A percentile compares a stretch with the other conserved stretches of the same genome.
phyloP scores from a whole-genome alignment of 2,888 invertebrate species.

The Octonoba sinensis region DNA sequence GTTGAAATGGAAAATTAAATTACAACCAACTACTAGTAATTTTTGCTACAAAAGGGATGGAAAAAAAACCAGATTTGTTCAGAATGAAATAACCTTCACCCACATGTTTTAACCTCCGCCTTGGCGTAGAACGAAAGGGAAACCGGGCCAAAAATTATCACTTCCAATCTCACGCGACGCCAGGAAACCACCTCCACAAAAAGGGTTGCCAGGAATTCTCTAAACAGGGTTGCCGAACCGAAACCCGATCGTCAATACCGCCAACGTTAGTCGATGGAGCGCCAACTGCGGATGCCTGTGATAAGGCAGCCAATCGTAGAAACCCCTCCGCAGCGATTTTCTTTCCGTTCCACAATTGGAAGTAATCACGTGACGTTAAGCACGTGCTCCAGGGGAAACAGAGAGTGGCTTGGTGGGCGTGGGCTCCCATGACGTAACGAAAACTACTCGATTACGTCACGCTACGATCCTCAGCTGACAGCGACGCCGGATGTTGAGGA shows the following conservation, averaged over 20 bases:
- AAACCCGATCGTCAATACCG: slow-evolving; percentile 5
- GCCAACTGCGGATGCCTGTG: slow-evolving; percentile 1
- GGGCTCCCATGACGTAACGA: slow-evolving; percentile 57
- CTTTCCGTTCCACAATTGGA: slow-evolving; percentile 25
- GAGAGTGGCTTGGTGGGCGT: slow-evolving; percentile 53
- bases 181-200: slow-evolving; percentile 41
- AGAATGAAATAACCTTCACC: slow-evolving; percentile 51
- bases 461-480: slow-evolving; percentile 61
- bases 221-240: slow-evolving; percentile 28
- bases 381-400: slow-evolving; percentile 62
- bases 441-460: slow-evolving; percentile 59
- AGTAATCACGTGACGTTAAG: slow-evolving; percentile 57
- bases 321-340: background rate
- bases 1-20: too few relatives aligned
- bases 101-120: slow-evolving; percentile 61
- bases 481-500: slow-evolving; percentile 56
- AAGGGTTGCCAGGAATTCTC: slow-evolving; percentile 26
- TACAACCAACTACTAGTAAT: too few relatives aligned
- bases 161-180: slow-evolving; percentile 36
- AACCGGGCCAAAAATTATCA: slow-evolving; percentile 59
- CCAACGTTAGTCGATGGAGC: slow-evolving; percentile 3
- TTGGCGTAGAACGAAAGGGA: slow-evolving; percentile 52
- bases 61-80: too few relatives aligned
- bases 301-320: slow-evolving; percentile 45
- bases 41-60: too few relatives aligned